Base-by-base conservation (phyloP, 1,140 invertebrate species). In the Drosophila nasuta region DNA sequence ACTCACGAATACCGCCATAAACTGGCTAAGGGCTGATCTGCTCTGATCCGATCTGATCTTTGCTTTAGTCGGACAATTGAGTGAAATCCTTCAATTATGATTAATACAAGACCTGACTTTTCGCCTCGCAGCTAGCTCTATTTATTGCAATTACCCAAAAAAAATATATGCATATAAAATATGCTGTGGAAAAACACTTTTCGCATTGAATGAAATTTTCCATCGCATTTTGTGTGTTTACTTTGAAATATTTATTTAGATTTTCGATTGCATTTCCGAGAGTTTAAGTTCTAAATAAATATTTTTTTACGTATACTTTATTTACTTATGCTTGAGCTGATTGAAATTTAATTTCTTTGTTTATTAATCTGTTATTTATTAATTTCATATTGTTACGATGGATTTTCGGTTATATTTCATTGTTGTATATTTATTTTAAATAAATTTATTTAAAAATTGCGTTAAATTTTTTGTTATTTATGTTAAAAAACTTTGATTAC, bases 61-160 rank as follows among this genome's bases (percentile, higher is more conserved):
- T 28, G 1, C 2, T 17, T 20, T 10, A 17, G 10, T 17, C 35
- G 48, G 2, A 38, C 68, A 56, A 72, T 71, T 71, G 60, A 65
- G 28, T 57, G 13, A 71, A 71, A 49, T 71, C 60, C 68, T 65
- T 57, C 59, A 54, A 54, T 57, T 25, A 35, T 65, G 60, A 71
- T 71, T 65, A 46, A 33, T 11, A 51, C 20, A 51, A 25, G 49
- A 28, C 10, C 17, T 51, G 8, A 51, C 4, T 51, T 28, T 25
- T 25, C 10, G 4, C 38, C 8, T n/a, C 38, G 11, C 8, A 10
- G 38, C 0, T 35, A 35, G 7, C 38, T 33, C 30, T 5, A 33
- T 33, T 33, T 33, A 33, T 6, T 33, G 30, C 35, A 38, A 11
- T 38, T 38, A 38, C 35, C 1, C 35, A 38, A 38, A 1, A 38